Evolutionary conservation across 1,140 invertebrate genomes (phyloP).

Genomic region (Laupala kohalensis): DNA sequence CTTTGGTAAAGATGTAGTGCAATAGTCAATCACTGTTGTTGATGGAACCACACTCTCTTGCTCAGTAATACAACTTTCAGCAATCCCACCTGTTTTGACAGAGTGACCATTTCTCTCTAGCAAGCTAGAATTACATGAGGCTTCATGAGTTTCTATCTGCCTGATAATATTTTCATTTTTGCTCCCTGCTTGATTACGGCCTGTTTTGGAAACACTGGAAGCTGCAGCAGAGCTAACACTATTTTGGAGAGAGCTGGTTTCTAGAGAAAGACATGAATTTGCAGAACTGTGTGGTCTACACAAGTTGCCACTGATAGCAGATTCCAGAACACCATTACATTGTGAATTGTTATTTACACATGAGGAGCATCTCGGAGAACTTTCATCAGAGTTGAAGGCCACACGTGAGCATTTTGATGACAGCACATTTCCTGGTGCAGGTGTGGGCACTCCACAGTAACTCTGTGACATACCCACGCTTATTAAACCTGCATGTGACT

Average conservation of each 20-base stretch:
- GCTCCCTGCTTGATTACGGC: no score
- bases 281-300: neutral
- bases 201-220: neutral
- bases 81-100: neutral
- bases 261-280: neutral
- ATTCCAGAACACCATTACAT: neutral
- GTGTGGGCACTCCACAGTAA: neutral
- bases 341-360: slow-evolving; percentile 8
- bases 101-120: neutral
- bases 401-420: neutral
- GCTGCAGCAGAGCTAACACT: neutral
- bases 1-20: slow-evolving; percentile 16
- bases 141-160: neutral
- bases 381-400: neutral
- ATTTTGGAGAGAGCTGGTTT: neutral
- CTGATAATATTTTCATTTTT: neutral
- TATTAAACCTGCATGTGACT: neutral
- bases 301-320: neutral
- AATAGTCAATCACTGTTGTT: neutral
- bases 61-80: neutral
- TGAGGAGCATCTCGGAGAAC: neutral
- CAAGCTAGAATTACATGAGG: neutral
- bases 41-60: neutral
- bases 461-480: slow-evolving; percentile 6
- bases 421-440: neutral